Percentiles rank a stretch among this genome's conserved stretches.
Evolutionary conservation across 2,113 vertebrate species (phyloP).

Genomic region (Platichthys flesus): DNA sequence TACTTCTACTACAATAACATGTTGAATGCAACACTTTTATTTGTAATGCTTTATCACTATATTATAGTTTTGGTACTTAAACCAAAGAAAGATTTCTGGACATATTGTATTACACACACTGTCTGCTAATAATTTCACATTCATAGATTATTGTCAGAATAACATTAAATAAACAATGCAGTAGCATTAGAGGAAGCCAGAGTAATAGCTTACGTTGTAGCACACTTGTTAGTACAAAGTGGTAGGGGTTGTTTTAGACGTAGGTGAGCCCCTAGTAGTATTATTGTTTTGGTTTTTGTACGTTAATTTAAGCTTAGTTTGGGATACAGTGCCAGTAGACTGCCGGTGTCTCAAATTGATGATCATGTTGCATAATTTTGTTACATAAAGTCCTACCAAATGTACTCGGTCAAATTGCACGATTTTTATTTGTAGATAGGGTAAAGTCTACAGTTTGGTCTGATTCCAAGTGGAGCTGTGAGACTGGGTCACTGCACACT

Average conservation of each 20-base stretch:
- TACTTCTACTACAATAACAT: too few relatives aligned
- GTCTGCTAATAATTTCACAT: not conserved
- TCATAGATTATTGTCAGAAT: not conserved
- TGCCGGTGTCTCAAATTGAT: not conserved
- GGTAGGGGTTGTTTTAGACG: not conserved
- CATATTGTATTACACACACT: not conserved
- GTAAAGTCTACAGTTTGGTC: constrained; percentile 69
- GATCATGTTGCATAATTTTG: constrained; percentile 41
- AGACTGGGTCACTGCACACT: constrained; percentile 59
- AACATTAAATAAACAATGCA: not conserved
- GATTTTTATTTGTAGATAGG: constrained; percentile 69
- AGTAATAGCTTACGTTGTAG: not conserved
- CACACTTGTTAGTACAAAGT: not conserved
- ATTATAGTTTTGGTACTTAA: not conserved
- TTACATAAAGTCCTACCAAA: constrained; percentile 53
- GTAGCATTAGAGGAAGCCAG: not conserved
- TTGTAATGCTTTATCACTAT: not conserved
- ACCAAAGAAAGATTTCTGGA: not conserved
- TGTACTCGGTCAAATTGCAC: constrained; percentile 32
- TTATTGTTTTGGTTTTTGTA: constrained; percentile 4
- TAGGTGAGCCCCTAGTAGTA: not conserved
- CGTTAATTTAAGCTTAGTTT: not conserved
- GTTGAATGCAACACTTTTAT: too few relatives aligned
- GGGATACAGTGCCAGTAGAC: not conserved
- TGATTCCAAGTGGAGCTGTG: constrained; percentile 34